Conservation (phyloP, 92 coral and sea anemone species). For the Epizoanthus scotinus region DNA sequence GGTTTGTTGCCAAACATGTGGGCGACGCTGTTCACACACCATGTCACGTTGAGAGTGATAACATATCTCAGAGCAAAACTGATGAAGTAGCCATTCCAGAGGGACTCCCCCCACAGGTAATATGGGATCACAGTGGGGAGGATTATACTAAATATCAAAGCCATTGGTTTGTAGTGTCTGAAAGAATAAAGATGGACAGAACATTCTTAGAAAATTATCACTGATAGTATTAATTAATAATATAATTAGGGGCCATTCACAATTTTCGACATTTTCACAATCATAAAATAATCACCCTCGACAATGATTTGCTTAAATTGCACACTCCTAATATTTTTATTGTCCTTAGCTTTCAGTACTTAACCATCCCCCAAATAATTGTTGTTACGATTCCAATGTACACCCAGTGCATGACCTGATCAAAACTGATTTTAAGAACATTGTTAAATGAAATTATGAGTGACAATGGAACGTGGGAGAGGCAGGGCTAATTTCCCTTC, state of each 20-base stretch:
- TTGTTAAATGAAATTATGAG: too few relatives aligned
- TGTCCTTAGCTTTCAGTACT: too few relatives aligned
- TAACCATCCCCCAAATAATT: too few relatives aligned
- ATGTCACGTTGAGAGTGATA: slow-evolving; percentile 62
- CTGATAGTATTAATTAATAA: background rate
- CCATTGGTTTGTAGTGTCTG: slow-evolving; percentile 65
- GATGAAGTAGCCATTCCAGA: slow-evolving; percentile 62
- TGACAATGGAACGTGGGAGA: too few relatives aligned
- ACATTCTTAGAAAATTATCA: background rate
- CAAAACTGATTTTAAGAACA: too few relatives aligned
- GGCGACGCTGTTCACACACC: slow-evolving; percentile 77
- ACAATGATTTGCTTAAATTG: too few relatives aligned
- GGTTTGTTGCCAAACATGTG: slow-evolving; percentile 73
- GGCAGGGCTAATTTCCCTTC: too few relatives aligned
- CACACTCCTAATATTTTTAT: too few relatives aligned
- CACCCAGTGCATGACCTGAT: too few relatives aligned
- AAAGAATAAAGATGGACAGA: background rate
- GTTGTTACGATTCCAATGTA: too few relatives aligned
- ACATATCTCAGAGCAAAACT: slow-evolving; percentile 64
- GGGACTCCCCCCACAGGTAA: slow-evolving; percentile 69
- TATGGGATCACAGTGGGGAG: slow-evolving; percentile 58
- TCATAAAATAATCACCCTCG: too few relatives aligned
- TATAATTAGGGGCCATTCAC: background rate
- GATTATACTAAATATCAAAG: slow-evolving; percentile 34
- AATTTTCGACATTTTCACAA: background rate